Evolutionary conservation across 2,113 vertebrate genomes (phyloP), one percentile per base, ranked within the genome.

Genomic region (Maccullochella peelii): DNA sequence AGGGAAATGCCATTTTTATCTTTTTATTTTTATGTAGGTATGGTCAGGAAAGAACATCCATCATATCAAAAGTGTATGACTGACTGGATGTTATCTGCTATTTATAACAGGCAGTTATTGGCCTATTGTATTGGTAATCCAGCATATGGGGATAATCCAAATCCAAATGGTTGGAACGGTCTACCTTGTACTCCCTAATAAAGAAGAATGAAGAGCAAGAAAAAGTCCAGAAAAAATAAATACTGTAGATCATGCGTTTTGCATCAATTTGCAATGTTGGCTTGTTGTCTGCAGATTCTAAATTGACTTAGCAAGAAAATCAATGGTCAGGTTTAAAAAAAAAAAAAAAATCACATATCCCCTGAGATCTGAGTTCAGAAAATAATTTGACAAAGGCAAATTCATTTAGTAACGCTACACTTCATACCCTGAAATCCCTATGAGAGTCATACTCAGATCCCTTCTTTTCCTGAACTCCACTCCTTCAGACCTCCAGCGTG

Each of bases 361-460:
- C 71, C 14, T 0, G 52, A 82, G 63, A 84, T 79, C 49, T 59
- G 42, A 77, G n/a, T 71, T 89, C 72, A 82, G 59, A 89, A 87
- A 85, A 76, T 77, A 72, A 90, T 90, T 89, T 83, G 40, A 72
- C 69, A 81, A 83, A 88, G 63, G 79, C 80, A 87, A 84, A 90
- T 90, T 86, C 36, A 86, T 90, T 93, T 87, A 87, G 77, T 85
- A 72, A 82, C 2, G 27, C 49, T 72, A 65, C 85, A 85, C 79
- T 90, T 84, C 86, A 80, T 80, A 86, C 69, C 54, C 30, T 63
- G 15, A 74, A 68, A 67, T 83, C 47, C 78, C 67, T 44, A n/a
- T 0, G 23, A 82, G 73, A 73, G 62, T 49, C 10, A 38, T 49
- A 69, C 47, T 61, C 33, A 1, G 33, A 81, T 47, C 30, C 25